Base-by-base conservation (phyloP, 2,797 vertebrate species). In the Gallinago solitaria region DNA sequence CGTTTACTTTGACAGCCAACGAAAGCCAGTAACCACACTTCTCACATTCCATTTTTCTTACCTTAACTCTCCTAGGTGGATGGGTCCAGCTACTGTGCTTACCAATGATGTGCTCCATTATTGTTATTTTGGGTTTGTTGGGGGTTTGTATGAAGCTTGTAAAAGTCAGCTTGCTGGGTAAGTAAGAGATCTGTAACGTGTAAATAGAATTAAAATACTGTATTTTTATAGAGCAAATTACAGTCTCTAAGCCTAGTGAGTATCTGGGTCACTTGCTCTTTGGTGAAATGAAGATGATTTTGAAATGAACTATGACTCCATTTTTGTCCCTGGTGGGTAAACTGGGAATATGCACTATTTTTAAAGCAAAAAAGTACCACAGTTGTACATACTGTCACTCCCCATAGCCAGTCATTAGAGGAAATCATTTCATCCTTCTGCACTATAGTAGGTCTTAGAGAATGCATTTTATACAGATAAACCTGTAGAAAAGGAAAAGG, bases 171-270 rank as follows among this genome's bases (percentile, higher is more conserved):
- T 93, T 83, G 96, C 96, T 93, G 61, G 88, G 73, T 93, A 93
- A 94, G 81, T 86, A 80, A 93, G 87, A 89, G 89, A 94, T 90
- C 89, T 92, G 81, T 95, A 82, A 97, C 90, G 39, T 96, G 96
- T 95, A 97, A 64, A 97, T 97, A 97, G 85, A 96, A 96, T 96
- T 95, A 93, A 97, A 95, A 96, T 98, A 94, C 85, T 97, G 97
- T 97, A 98, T 98, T 98, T 98, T 98, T 98, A 93, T 98, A 98
- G 93, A 92, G 94, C 84, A 95, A 87, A 94, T 96, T 92, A 93
- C 94, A 88, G 76, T 94, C 92, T 95, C 93, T 95, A 93, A 92
- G 37, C 83, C 83, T 96, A 71, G 83, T 93, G 94, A 94, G 89
- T 95, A 19, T 92, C 93, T 25, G 60, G 96, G 95, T 97, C 93